Base-by-base conservation (phyloP, 2,888 invertebrate genomes). In the Amphipyra berbera region DNA sequence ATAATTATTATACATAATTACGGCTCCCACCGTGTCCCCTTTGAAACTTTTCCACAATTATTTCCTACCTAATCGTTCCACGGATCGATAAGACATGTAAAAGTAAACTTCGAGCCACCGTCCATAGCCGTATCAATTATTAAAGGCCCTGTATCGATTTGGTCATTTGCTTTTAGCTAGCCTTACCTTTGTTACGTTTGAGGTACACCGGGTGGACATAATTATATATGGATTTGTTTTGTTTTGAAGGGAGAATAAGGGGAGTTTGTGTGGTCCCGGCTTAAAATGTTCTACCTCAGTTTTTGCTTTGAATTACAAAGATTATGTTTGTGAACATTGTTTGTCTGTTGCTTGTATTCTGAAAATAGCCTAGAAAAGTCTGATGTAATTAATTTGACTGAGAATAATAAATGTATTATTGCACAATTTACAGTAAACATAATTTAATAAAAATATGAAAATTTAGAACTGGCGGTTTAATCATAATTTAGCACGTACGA, bases 101-200 rank as follows among this genome's bases (percentile, higher is more conserved):
- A 73, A 67, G 69, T 67, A 50, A 57, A 55, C 56, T 55, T 54
- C 52, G 47, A 61, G 50, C 53, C 59, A 52, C 45, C 64, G 68
- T 63, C 73, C 68, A 60, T 73, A 44, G 58, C 37, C 38, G 55
- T 57, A 79, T 82, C 68, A 79, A 84, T 83, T 84, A 85, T 85
- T 84, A 73, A 85, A 68, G 85, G 76, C 76, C 72, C 73, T 70
- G 76, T 91, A 93, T 93, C 88, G 93, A 93, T 94, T 90, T 86
- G 88, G 89, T 89, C 86, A 89, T 90, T 92, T 90, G 86, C 88
- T 88, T 90, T 86, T 83, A 73, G 61, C 85, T 83, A 85, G 84
- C 87, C 85, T 87, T 89, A 84, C 85, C 81, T 75, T 82, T 77
- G 60, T 65, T 82, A 80, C 58, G 83, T 48, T 68, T 49, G 66